phyloP scores from a whole-genome alignment of 1,140 invertebrate genomes.

The Scaptodrosophila lebanonensis region DNA sequence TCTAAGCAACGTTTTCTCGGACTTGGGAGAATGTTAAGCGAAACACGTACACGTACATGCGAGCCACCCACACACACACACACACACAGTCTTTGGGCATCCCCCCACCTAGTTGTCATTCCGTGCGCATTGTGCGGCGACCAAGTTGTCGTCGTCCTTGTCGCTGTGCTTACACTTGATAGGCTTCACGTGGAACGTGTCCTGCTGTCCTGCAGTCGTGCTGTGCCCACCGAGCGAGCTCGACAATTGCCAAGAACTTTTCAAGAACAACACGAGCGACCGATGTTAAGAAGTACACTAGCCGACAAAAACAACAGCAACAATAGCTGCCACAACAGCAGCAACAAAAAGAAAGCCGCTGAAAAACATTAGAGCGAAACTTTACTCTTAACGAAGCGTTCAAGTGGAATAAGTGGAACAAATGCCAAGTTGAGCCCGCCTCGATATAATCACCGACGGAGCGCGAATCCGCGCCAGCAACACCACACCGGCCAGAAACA shows the following conservation, averaged over 20 bases:
- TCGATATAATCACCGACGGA: slow-evolving; percentile 13
- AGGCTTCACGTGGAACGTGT: slow-evolving; percentile 60
- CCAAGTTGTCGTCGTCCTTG: slow-evolving; percentile 1
- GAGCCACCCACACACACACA: slow-evolving; percentile 6
- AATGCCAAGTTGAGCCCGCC: slow-evolving; percentile 40
- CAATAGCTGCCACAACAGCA: slow-evolving; percentile 2
- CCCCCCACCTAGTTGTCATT: slow-evolving; percentile 41
- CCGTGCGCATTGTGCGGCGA: slow-evolving; percentile 14
- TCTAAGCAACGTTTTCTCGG: slow-evolving; percentile 26
- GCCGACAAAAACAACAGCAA: slow-evolving; percentile 10
- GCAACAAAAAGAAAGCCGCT: slow-evolving; percentile 31
- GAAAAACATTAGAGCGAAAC: slow-evolving; percentile 50
- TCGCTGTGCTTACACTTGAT: slow-evolving; percentile 53
- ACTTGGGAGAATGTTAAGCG: slow-evolving; percentile 31
- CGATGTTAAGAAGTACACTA: slow-evolving; percentile 1
- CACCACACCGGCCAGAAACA: background rate
- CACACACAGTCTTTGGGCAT: slow-evolving; percentile 23
- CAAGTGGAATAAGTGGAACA: slow-evolving; percentile 65
- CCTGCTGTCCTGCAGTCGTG: background rate
- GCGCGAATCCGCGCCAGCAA: background rate
- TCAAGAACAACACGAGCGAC: slow-evolving; percentile 23
- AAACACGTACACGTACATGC: slow-evolving; percentile 59
- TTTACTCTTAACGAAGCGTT: slow-evolving; percentile 65
- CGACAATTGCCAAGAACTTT: slow-evolving; percentile 43
- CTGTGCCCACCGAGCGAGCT: background rate